Evolutionary conservation across 2,888 invertebrate genomes (phyloP), one percentile per base, ranked within the genome.

Genomic region (Spodoptera exigua): DNA sequence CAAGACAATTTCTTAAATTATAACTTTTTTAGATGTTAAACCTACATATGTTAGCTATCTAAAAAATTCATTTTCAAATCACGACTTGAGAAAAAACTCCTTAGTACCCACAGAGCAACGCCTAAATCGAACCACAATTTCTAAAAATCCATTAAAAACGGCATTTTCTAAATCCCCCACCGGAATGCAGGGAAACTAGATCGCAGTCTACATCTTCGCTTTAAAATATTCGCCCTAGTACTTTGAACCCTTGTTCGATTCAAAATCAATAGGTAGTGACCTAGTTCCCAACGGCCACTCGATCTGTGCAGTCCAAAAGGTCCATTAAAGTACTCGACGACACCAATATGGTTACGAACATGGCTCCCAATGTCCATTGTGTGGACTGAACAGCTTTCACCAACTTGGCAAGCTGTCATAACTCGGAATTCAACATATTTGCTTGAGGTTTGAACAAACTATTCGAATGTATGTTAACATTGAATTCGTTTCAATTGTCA

Each of bases 201-300:
- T 21, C 36, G 2, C 43, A 27, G 10, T 37, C 39, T 17, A 36
- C 48, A 16, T 34, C 45, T 57, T 21, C 39, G 27, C 63, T 39
- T 35, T 39, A 47, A 69, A 69, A 48, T 58, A 70, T 58, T 64
- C 57, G 34, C 18, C 49, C 32, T 16, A 41, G 65, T 54, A 49
- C 68, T 70, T 68, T 70, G 65, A 57, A 68, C 66, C 41, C 47
- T 14, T 9, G 35, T 43, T 35, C 46, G 49, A 58, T 58, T 51
- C 53, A 54, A 43, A 68, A 68, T 68, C 68, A 70, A 68, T 68
- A 70, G 39, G 32, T 21, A 48, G 16, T 70, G 70, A 70, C 66
- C 68, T 36, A 66, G 63, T 70, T 66, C 12, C 55, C 70, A 66
- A 41, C 65, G 53, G 41, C 36, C 18, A 67, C 32, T 27, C 27